phyloP scores from a whole-genome alignment of 1,140 invertebrate genomes.

The Caenorhabditis latens region DNA sequence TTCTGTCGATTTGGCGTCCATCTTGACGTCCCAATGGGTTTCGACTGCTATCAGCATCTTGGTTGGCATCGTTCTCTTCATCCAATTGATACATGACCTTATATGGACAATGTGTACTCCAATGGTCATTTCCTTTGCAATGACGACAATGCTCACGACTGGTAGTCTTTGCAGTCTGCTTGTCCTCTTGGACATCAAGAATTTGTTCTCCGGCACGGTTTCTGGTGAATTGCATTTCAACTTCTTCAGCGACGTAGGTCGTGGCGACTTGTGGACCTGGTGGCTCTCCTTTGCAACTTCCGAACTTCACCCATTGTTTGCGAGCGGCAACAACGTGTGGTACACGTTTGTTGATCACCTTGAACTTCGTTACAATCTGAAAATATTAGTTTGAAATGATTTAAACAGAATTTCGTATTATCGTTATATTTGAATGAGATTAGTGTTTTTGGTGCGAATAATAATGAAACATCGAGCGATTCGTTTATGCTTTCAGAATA shows the following conservation, averaged over 20 bases:
- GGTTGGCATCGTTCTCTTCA: constrained; percentile 65
- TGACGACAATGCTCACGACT: constrained; percentile 73
- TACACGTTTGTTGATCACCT: constrained; percentile 90
- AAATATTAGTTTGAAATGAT: constrained; percentile 1
- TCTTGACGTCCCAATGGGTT: constrained; percentile 68
- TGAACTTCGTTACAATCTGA: constrained; percentile 84
- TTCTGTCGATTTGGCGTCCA: constrained; percentile 53
- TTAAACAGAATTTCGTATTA: neutral
- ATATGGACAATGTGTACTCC: constrained; percentile 76
- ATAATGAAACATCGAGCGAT: no score
- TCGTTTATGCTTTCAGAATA: neutral
- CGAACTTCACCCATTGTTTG: constrained; percentile 95
- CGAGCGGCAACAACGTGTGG: constrained; percentile 91
- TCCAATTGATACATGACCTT: constrained; percentile 72
- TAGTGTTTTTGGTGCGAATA: no score
- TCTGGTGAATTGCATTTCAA: constrained; percentile 86
- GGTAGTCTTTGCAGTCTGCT: constrained; percentile 58
- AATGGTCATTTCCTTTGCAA: constrained; percentile 77
- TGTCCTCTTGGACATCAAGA: constrained; percentile 72
- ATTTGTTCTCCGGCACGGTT: constrained; percentile 75
- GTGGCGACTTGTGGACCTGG: constrained; percentile 90
- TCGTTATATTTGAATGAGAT: no score
- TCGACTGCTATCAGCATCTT: constrained; percentile 59
- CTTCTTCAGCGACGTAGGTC: constrained; percentile 94
- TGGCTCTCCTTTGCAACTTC: constrained; percentile 88